Evolutionary conservation across 2,113 vertebrate species (phyloP), one percentile per base, ranked within the genome.

Genomic region (Lutjanus erythropterus): DNA sequence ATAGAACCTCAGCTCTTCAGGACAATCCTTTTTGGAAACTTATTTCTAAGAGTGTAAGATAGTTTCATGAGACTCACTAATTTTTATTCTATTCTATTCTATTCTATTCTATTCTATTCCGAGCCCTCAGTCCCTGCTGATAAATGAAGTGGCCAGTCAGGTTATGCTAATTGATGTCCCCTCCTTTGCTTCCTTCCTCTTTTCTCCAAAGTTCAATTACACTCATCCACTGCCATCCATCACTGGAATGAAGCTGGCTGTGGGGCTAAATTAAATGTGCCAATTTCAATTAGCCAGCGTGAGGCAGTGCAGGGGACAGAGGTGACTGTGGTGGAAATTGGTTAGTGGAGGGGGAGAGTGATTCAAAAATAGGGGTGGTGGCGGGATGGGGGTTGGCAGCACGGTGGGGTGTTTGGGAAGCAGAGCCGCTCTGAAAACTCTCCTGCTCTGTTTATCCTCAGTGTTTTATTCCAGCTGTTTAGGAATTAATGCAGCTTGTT

Each of bases 251-350:
- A 91, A 94, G 92, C 87, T 78, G 91, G 92, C 93, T 86, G 89
- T 69, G 85, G 86, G 88, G 92, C 91, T 81, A 94, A 95, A 95
- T 95, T 94, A 94, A 94, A 95, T 88, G 89, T 94, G 95, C 89
- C 93, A 92, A 93, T 95, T 94, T 92, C 91, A 94, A 95, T 95
- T 94, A 95, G 84, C 80, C 80, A 49, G 74, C 19, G 47, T 37
- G 82, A 88, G 68, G 77, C 76, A 21, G 82, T 31, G 71, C 41
- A 47, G 52, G 80, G 81, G 88, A 88, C 90, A 75, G 81, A 82
- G 90, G 86, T 86, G 83, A 89, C 90, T 76, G 85, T 78, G 88
- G 76, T 78, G 80, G 85, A 92, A 86, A 91, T 89, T 87, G 87
- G 85, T 88, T 83, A 50, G 83, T 65, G 49, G 39, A 76, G 44